Percentiles rank a stretch among this genome's conserved stretches.
phyloP scores from a whole-genome alignment of 2,113 vertebrate genomes.

The Nipponia nippon region DNA sequence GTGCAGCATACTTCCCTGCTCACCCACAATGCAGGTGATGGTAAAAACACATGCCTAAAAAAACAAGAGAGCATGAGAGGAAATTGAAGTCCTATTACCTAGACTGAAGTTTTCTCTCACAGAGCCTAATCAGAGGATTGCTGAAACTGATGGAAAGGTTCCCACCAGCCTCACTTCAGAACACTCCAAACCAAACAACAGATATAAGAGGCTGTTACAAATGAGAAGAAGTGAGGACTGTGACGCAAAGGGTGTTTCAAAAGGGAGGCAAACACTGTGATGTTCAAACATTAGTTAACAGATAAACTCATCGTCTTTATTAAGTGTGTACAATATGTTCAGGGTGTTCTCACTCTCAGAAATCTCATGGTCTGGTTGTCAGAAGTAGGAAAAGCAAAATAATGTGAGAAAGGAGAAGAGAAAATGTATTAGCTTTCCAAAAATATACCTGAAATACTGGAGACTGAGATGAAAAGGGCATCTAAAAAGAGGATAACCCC shows the following conservation, averaged over 20 bases:
- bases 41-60: background rate
- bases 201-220: background rate
- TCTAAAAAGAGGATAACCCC: background rate
- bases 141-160: background rate
- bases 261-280: background rate
- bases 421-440: background rate
- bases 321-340: background rate
- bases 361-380: background rate
- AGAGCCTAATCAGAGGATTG: background rate
- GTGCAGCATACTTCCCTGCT: background rate
- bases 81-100: background rate
- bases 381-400: background rate
- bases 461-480: background rate
- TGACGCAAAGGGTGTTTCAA: background rate
- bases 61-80: background rate
- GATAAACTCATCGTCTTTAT: background rate
- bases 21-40: background rate
- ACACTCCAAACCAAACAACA: background rate
- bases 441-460: background rate
- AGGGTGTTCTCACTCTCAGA: background rate
- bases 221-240: background rate
- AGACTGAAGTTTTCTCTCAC: background rate
- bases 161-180: background rate
- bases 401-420: background rate
- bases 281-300: background rate